These are phyloP conservation scores for Parapsyche elsis DNA, from an alignment of 1,140 invertebrate species.

Conservation along the genomic window DNA sequence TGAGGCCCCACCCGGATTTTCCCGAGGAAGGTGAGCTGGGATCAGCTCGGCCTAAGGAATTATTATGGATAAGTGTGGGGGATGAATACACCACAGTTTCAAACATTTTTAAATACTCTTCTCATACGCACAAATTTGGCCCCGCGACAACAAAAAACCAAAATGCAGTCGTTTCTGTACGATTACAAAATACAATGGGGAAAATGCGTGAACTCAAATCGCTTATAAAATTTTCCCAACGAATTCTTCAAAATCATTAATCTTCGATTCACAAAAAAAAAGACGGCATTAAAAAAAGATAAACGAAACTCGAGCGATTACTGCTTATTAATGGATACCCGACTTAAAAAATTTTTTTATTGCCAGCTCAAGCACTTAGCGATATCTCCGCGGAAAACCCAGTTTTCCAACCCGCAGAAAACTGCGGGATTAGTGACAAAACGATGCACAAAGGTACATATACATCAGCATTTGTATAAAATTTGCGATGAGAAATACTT, in stretches of 20 bases:
- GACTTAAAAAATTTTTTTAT: slow-evolving; percentile 22
- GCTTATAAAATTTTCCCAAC: slow-evolving; percentile 7
- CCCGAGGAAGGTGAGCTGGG: slow-evolving; percentile 40
- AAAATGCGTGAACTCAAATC: neutral
- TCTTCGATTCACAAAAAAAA: slow-evolving; percentile 20
- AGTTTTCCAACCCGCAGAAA: neutral
- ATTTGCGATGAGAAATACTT: neutral
- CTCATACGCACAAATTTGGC: neutral
- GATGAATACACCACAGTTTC: slow-evolving; percentile 10
- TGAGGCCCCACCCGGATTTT: slow-evolving; percentile 45
- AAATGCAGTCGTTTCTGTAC: too few relatives aligned
- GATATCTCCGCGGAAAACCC: neutral
- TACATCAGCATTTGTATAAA: neutral
- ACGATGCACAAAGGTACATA: neutral
- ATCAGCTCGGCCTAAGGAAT: slow-evolving; percentile 40
- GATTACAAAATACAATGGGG: too few relatives aligned
- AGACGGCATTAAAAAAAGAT: neutral
- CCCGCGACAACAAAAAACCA: too few relatives aligned
- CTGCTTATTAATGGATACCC: slow-evolving; percentile 4
- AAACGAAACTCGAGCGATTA: slow-evolving; percentile 23
- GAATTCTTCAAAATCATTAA: slow-evolving; percentile 9
- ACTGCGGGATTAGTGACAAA: neutral
- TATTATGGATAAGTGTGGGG: slow-evolving; percentile 48
- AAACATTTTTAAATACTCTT: neutral
- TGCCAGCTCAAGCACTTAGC: neutral